phyloP scores from a whole-genome alignment of 2,797 vertebrate species.

The Acanthurus lineatus region DNA sequence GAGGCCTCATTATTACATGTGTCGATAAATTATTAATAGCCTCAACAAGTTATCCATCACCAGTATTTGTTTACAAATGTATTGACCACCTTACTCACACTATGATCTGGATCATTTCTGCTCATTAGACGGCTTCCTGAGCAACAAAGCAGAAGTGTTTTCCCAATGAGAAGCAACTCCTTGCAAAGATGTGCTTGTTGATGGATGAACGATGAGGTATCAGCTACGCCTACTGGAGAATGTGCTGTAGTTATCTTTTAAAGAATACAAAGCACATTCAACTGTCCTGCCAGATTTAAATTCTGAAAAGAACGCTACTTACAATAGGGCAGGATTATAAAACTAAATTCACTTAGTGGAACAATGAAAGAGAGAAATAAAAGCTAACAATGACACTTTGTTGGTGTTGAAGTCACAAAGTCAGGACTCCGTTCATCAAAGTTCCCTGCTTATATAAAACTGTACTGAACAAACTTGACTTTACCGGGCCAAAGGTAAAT shows the following conservation, averaged over 20 bases:
- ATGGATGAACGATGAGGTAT: not conserved
- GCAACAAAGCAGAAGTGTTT: constrained; percentile 2
- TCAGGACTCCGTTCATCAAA: no score
- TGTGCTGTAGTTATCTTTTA: constrained; percentile 3
- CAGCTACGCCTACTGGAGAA: not conserved
- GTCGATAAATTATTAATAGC: constrained; percentile 62
- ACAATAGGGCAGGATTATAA: constrained; percentile 46
- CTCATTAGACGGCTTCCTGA: constrained; percentile 24
- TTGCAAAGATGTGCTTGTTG: not conserved
- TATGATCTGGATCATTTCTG: constrained; percentile 12
- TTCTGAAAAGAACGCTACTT: constrained; percentile 30
- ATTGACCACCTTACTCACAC: constrained; percentile 11
- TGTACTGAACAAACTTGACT: no score
- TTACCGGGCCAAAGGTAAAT: no score
- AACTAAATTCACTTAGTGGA: not conserved
- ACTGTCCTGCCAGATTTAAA: constrained; percentile 63
- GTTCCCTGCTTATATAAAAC: no score
- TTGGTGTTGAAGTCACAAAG: no score
- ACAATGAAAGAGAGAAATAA: no score
- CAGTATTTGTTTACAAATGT: constrained; percentile 52
- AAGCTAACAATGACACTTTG: no score
- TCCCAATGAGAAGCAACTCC: not conserved
- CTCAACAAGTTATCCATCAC: constrained; percentile 53
- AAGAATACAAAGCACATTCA: constrained; percentile 47
- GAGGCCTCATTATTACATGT: constrained; percentile 50